Evolutionary conservation across 2,797 vertebrate genomes (phyloP).

Genomic region (Malurus leucopterus): DNA sequence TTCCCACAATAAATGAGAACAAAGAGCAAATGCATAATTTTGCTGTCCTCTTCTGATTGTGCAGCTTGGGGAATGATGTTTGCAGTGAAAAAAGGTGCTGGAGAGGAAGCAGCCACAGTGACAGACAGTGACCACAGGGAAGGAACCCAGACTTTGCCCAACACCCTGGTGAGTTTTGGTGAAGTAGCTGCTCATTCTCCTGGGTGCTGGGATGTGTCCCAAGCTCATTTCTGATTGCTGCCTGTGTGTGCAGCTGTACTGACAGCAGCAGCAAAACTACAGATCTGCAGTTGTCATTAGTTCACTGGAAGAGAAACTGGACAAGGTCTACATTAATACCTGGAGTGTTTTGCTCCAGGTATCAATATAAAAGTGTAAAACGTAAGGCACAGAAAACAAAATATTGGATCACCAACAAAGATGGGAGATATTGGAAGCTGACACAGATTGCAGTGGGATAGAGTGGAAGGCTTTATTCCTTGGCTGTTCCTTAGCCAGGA

Average conservation of each 20-base stretch:
- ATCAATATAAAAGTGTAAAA: background rate
- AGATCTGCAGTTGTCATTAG: background rate
- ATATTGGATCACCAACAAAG: background rate
- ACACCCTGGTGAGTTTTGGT: background rate
- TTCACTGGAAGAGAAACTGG: background rate
- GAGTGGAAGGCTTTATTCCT: background rate
- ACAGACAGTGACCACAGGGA: background rate
- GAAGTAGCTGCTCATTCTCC: background rate
- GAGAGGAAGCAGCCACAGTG: background rate
- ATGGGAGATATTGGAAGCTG: background rate
- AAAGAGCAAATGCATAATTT: background rate
- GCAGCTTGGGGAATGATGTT: background rate
- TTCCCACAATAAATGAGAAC: background rate
- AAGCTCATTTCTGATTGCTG: rapidly evolving
- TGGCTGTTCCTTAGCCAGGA: background rate
- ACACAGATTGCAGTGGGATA: background rate
- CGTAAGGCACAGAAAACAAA: background rate
- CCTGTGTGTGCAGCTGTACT: background rate
- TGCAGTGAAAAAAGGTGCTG: background rate
- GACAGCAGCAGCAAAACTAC: background rate
- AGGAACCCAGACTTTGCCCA: background rate
- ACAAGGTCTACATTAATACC: background rate
- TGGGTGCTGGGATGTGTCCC: rapidly evolving
- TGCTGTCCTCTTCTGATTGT: background rate
- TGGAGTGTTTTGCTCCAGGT: background rate